Evolutionary conservation across 2,888 invertebrate species (phyloP).

Genomic region (Uropetala carovei): DNA sequence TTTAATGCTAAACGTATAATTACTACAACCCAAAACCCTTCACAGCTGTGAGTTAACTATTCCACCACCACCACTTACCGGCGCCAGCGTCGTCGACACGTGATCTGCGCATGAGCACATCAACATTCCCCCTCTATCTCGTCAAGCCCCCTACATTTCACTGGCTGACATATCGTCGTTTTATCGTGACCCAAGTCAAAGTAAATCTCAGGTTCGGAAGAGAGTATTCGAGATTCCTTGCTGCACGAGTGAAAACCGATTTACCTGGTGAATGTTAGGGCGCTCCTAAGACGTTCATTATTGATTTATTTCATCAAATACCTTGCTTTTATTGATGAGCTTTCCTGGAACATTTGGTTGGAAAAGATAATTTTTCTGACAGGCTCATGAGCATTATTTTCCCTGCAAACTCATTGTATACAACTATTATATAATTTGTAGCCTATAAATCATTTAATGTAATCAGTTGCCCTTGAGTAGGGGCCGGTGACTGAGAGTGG

Average conservation of each 20-base stretch:
- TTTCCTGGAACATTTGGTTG: neutral
- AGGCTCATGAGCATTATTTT: neutral
- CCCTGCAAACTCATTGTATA: neutral
- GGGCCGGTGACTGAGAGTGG: neutral
- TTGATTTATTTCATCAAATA: constrained; percentile 18
- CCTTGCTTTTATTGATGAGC: constrained; percentile 4
- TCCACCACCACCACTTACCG: neutral
- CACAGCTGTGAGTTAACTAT: no score
- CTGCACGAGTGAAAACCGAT: constrained; percentile 8
- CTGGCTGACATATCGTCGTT: constrained; percentile 13
- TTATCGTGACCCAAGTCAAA: constrained; percentile 35
- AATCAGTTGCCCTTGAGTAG: neutral
- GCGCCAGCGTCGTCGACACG: constrained; percentile 13
- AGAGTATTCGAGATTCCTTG: constrained; percentile 3
- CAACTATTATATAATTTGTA: neutral
- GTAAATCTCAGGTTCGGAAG: constrained; percentile 11
- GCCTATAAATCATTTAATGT: neutral
- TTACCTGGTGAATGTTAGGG: neutral
- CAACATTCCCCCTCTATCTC: constrained; percentile 14
- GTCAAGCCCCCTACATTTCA: constrained; percentile 9
- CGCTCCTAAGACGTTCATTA: neutral
- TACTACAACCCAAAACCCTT: no score
- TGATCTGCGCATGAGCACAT: constrained; percentile 48
- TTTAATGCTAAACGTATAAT: no score
- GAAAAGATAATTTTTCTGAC: neutral